Base-by-base conservation (phyloP, 1,140 invertebrate genomes). In the Saccostrea echinata region DNA sequence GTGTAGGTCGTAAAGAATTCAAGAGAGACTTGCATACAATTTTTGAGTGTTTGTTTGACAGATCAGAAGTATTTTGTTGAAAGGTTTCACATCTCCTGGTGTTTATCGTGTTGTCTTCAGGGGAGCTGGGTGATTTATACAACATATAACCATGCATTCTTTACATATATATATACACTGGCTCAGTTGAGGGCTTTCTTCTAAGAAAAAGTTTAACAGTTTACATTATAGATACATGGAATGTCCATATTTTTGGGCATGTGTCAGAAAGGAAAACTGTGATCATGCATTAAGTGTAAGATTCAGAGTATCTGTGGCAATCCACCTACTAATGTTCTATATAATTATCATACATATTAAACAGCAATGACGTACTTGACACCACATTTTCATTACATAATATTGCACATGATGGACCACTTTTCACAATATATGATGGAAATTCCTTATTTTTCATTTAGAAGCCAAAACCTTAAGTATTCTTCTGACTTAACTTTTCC, bases 221-320 rank as follows among this genome's bases (percentile, higher is more conserved):
- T 76, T 76, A 76, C 24, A 76, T 76, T 76, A 30, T 30, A 76
- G 24, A 76, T 76, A 76, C 68, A 33, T 76, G 30, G 68, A 76
- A 76, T 76, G 68, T 76, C 68, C 68, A 76, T 76, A 76, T 76
- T 76, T 43, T 76, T 76, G 68, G 68, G 68, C 68, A 76, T 24
- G 27, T 76, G 68, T 76, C 68, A 30, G 68, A 30, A 1, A 43
- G 13, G 16, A 30, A 33, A 30, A 33, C 11, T 33, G 24, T 76
- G 68, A 76, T 76, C 27, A 12, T 30, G 27, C 27, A 76, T 76
- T 76, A 16, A 76, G 27, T 76, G 27, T 30, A 76, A 76, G 24
- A 18, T 61, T 76, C 0, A 30, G 16, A 33, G 9, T 76, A 61
- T 76, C 68, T 33, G n/a, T 0, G 16, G 16, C 68, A 76, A 76